phyloP scores from a whole-genome alignment of 1,140 invertebrate species.

The Aphelinus certus region DNA sequence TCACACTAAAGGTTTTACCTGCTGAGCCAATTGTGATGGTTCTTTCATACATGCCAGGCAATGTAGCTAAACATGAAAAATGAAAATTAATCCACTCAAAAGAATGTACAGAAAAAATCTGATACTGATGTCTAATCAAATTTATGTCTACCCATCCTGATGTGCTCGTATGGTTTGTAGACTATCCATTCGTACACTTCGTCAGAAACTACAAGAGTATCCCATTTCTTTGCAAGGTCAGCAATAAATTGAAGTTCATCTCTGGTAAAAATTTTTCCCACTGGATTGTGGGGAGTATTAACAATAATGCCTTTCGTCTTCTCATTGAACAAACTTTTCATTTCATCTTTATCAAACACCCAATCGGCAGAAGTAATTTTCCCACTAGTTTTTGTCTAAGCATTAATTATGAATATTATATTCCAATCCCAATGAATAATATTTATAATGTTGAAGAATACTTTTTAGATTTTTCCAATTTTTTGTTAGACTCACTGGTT shows the following conservation, averaged over 20 bases:
- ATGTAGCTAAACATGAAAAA: constrained; percentile 72
- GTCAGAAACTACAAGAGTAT: constrained; percentile 91
- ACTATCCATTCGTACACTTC: constrained; percentile 99
- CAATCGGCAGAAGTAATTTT: constrained; percentile 82
- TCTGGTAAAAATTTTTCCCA: constrained; percentile 87
- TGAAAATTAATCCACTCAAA: background rate
- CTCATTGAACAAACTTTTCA: constrained; percentile 83
- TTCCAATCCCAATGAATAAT: constrained; percentile 15
- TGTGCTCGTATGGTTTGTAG: constrained; percentile 86
- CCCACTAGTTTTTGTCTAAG: constrained; percentile 61
- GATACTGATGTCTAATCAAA: too few relatives aligned
- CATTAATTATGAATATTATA: constrained; percentile 11
- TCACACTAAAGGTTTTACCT: constrained; percentile 97
- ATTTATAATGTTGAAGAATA: constrained; percentile 7
- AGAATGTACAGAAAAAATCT: constrained; percentile 7
- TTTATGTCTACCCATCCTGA: constrained; percentile 80
- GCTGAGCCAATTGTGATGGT: constrained; percentile 97
- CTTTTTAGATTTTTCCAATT: background rate
- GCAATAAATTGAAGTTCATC: constrained; percentile 84
- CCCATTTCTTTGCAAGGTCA: constrained; percentile 89
- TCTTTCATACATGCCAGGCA: constrained; percentile 97
- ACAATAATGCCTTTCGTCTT: constrained; percentile 96
- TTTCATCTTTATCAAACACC: constrained; percentile 85
- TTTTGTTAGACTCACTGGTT: constrained; percentile 70
- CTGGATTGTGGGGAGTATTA: constrained; percentile 96